A percentile compares a stretch with the other conserved stretches of the same genome.
These are phyloP conservation scores for Trinorchestia longiramus DNA, from an alignment of 1,140 invertebrate genomes.

Conservation along the genomic window DNA sequence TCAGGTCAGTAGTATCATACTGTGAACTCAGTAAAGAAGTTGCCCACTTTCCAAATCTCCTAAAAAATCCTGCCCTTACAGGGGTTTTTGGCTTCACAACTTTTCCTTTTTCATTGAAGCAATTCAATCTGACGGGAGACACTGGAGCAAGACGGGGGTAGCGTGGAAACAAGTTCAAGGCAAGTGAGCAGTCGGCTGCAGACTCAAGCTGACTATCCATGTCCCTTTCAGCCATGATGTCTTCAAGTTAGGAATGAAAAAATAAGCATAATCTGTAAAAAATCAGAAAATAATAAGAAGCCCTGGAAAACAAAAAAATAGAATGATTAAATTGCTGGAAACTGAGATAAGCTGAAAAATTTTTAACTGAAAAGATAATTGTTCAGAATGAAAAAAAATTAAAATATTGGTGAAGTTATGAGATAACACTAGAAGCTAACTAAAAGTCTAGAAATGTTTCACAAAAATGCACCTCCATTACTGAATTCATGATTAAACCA, in stretches of 20 bases:
- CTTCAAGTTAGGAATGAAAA: not conserved
- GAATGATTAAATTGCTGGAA: not conserved
- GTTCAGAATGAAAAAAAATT: not conserved
- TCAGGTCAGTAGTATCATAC: not conserved
- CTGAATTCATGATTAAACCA: not conserved
- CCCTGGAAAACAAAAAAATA: not conserved
- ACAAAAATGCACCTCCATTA: not conserved
- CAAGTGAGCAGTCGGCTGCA: not conserved
- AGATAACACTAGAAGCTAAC: not conserved
- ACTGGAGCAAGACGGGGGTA: not conserved
- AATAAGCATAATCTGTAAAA: not conserved
- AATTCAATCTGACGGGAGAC: not conserved
- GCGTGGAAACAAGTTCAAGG: conserved; percentile 17
- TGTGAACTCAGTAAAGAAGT: conserved; percentile 3
- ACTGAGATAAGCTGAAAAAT: not conserved
- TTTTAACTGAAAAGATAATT: not conserved
- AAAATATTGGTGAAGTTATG: not conserved
- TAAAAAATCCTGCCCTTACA: not conserved
- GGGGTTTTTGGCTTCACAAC: conserved; percentile 25
- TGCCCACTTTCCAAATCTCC: conserved; percentile 43
- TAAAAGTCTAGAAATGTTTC: not conserved
- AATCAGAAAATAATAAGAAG: not conserved
- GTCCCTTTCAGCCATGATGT: not conserved
- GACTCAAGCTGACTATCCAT: not conserved
- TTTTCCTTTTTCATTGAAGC: conserved; percentile 36